Percentiles rank a stretch among this genome's conserved stretches.
Evolutionary conservation across 2,888 invertebrate species (phyloP).

Genomic region (Athalia cordata): DNA sequence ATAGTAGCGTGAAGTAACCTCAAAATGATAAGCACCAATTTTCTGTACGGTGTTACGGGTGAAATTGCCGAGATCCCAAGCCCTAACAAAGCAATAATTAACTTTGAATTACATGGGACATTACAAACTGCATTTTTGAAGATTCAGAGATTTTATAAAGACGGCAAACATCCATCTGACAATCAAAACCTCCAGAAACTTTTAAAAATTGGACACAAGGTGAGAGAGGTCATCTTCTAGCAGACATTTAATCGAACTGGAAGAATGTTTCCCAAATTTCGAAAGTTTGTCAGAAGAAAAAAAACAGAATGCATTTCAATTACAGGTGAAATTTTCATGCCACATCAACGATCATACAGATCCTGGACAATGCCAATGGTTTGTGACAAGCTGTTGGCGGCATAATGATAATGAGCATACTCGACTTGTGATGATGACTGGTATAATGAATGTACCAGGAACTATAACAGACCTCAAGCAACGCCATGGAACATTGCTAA

Average conservation of each 20-base stretch:
- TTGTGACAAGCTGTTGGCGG: constrained; percentile 53
- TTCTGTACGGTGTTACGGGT: constrained; percentile 49
- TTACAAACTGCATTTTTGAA: constrained; percentile 50
- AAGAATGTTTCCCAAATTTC: neutral
- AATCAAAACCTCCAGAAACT: constrained; percentile 47
- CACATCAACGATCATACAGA: constrained; percentile 52
- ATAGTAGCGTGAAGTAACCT: constrained; percentile 18
- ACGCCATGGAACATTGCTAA: constrained; percentile 55
- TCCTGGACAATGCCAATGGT: constrained; percentile 51
- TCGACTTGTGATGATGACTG: constrained; percentile 47
- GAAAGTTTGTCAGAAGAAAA: neutral
- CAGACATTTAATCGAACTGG: neutral
- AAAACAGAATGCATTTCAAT: neutral
- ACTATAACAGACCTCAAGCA: constrained; percentile 50
- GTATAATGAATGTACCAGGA: constrained; percentile 52
- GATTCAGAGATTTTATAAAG: constrained; percentile 53
- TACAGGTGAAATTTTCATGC: constrained; percentile 59
- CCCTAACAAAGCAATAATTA: constrained; percentile 51
- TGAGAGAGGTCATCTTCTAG: constrained; percentile 29
- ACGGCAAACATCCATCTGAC: constrained; percentile 50
- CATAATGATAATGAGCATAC: constrained; percentile 33
- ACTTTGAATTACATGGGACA: constrained; percentile 48
- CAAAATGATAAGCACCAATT: constrained; percentile 46
- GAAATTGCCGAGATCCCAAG: constrained; percentile 46
- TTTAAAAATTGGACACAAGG: constrained; percentile 49